Percentiles rank a stretch among this genome's conserved stretches.
These are phyloP conservation scores for Hypomecis atomaria DNA, from an alignment of 2,888 invertebrate species.

Conservation along the genomic window DNA sequence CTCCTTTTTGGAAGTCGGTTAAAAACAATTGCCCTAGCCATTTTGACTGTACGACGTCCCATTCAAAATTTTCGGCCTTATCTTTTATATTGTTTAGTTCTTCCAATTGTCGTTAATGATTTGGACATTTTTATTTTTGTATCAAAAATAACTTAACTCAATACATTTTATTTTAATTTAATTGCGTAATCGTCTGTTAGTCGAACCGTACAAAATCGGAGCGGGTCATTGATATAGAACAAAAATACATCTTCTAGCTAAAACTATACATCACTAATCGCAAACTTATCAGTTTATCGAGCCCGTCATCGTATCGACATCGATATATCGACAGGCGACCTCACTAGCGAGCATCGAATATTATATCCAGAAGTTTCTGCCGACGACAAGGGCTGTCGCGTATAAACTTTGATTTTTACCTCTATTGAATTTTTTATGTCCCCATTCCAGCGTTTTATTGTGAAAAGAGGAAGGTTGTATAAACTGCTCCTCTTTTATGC, in stretches of 20 bases:
- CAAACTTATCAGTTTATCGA: neutral
- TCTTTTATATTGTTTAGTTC: no score
- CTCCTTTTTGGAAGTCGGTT: no score
- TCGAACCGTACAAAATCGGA: no score
- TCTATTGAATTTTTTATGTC: slow-evolving; percentile 40
- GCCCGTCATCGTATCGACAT: slow-evolving; percentile 2
- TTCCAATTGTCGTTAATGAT: no score
- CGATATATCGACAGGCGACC: slow-evolving; percentile 14
- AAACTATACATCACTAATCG: neutral
- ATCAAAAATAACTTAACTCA: no score
- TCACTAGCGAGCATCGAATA: slow-evolving; percentile 28
- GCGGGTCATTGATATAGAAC: no score
- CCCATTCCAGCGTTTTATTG: slow-evolving; percentile 32
- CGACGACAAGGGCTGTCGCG: slow-evolving; percentile 29
- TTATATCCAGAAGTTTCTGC: slow-evolving; percentile 26
- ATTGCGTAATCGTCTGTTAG: no score
- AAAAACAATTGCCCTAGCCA: no score
- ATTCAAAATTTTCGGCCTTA: no score
- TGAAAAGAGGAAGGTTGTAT: slow-evolving; percentile 25
- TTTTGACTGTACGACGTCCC: no score
- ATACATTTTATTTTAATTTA: no score
- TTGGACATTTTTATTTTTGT: no score
- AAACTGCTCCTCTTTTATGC: slow-evolving; percentile 30
- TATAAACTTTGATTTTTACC: slow-evolving; percentile 38
- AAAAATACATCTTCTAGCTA: neutral